Conservation (phyloP, 1,140 invertebrate genomes). For the Coelopa frigida region DNA sequence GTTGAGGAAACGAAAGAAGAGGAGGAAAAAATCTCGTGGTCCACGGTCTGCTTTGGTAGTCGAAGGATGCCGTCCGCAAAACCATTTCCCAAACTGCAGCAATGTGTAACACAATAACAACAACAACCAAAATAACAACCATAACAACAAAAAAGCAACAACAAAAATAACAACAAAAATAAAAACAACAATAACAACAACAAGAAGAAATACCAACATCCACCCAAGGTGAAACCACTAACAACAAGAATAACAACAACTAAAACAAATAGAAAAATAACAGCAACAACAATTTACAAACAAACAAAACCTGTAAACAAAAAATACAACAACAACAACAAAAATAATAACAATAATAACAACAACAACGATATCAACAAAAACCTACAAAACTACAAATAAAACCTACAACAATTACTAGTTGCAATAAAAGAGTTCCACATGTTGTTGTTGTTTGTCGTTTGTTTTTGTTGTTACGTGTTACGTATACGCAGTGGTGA, state of each 20-base stretch:
- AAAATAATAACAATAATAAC: not conserved
- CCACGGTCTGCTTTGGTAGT: too few relatives aligned
- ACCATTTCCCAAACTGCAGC: slow-evolving; percentile 43
- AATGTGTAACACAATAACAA: slow-evolving; percentile 34
- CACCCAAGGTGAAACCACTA: too few relatives aligned
- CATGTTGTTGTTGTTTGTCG: slow-evolving; percentile 1
- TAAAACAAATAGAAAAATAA: not conserved
- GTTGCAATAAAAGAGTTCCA: not conserved
- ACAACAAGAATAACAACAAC: not conserved
- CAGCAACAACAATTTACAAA: not conserved
- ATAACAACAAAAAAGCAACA: slow-evolving; percentile 13
- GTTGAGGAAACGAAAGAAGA: not conserved
- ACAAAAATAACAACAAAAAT: slow-evolving; percentile 5
- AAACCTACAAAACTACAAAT: not conserved
- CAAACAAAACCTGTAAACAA: too few relatives aligned
- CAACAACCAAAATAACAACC: not conserved
- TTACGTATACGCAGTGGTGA: slow-evolving; percentile 42
- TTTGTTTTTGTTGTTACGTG: slow-evolving; percentile 2
- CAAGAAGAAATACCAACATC: not conserved
- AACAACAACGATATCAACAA: not conserved
- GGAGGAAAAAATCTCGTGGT: not conserved
- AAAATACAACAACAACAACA: slow-evolving; percentile 12
- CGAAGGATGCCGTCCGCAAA: slow-evolving; percentile 15
- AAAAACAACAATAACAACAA: not conserved
- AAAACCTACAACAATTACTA: not conserved